Percentiles rank a stretch among this genome's conserved stretches.
Evolutionary conservation across 2,888 invertebrate genomes (phyloP).

Genomic region (Eupithecia exiguata): DNA sequence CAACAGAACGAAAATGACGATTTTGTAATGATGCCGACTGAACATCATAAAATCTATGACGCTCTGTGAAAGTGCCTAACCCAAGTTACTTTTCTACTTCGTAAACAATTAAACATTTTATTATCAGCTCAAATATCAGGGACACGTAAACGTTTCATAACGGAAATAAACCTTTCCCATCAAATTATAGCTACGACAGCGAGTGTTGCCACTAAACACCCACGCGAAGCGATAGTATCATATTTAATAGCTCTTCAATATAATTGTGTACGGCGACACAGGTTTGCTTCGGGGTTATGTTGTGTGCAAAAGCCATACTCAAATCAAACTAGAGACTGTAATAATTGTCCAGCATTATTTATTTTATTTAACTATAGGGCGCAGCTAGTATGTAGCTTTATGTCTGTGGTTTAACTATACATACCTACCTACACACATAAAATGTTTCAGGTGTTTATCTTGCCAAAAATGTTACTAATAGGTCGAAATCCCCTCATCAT

Average conservation of each 20-base stretch:
- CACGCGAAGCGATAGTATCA: not conserved
- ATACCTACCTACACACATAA: too few species aligned
- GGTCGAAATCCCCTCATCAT: not conserved
- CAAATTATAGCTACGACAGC: not conserved
- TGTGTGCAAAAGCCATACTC: not conserved
- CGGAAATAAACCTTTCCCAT: slow-evolving; percentile 5
- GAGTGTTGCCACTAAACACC: not conserved
- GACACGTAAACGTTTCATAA: not conserved
- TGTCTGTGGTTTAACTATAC: too few species aligned
- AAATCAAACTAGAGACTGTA: not conserved
- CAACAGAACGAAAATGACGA: not conserved
- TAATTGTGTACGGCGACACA: not conserved
- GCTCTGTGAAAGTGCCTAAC: not conserved
- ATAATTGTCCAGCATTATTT: too few species aligned
- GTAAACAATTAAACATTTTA: not conserved
- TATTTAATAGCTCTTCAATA: slow-evolving; percentile 8
- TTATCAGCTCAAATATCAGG: not conserved
- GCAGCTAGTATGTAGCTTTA: too few species aligned
- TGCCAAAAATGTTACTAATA: not conserved
- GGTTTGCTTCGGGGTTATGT: not conserved
- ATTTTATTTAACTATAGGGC: too few species aligned
- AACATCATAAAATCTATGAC: not conserved
- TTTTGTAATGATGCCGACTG: not conserved
- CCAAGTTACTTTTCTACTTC: not conserved
- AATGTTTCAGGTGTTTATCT: not conserved